phyloP scores from a whole-genome alignment of 1,140 invertebrate species.

The Pygmarrhopalites habei region DNA sequence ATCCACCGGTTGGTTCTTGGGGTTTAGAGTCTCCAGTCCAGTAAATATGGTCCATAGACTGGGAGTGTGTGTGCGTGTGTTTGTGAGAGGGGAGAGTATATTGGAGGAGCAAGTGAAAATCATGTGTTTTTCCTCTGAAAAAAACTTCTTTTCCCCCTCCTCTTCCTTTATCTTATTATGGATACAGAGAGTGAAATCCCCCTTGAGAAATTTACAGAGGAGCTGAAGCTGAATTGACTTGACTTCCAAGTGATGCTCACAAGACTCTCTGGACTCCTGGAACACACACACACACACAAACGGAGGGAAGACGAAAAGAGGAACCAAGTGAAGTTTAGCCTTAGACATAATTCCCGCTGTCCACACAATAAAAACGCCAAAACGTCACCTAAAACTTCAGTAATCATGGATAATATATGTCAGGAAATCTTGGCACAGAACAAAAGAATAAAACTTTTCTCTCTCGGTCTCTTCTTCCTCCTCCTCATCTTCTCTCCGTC shows the following conservation, averaged over 20 bases:
- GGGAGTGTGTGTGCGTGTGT: too few relatives aligned
- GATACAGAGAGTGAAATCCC: conserved; percentile 6
- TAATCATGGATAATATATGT: conserved; percentile 32
- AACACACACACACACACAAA: neutral
- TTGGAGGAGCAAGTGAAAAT: too few relatives aligned
- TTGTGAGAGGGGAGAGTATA: too few relatives aligned
- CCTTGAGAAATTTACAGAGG: conserved; percentile 34
- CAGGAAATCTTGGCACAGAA: conserved; percentile 13
- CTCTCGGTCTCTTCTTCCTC: neutral
- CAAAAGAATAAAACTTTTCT: conserved; percentile 11
- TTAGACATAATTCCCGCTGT: conserved; percentile 34
- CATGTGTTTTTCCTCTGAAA: too few relatives aligned
- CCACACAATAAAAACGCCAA: conserved; percentile 37
- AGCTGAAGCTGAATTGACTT: conserved; percentile 19
- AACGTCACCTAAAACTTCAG: conserved; percentile 27
- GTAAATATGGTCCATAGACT: too few relatives aligned
- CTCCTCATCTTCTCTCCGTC: neutral
- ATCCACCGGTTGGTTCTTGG: too few relatives aligned
- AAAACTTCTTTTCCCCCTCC: neutral
- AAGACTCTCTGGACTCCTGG: neutral
- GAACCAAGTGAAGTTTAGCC: neutral
- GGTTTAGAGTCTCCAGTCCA: too few relatives aligned
- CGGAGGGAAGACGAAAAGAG: neutral
- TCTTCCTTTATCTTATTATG: conserved; percentile 7
- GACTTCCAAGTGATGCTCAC: neutral